Evolutionary conservation across 2,113 vertebrate species (phyloP).

Genomic region (Poeciliopsis prolifica): DNA sequence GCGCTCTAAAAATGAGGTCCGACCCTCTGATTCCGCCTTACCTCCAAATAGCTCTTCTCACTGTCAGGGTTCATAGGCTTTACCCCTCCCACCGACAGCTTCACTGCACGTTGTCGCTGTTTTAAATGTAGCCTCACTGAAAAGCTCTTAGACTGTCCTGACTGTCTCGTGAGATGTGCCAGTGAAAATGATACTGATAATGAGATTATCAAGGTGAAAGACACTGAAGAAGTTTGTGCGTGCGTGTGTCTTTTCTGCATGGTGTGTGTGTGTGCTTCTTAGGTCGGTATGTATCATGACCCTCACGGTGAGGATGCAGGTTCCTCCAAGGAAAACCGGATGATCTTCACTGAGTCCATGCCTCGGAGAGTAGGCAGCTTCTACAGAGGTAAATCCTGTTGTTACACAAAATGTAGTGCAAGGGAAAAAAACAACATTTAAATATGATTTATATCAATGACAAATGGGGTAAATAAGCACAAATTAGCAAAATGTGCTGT

Average conservation of each 20-base stretch:
- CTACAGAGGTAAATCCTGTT: slow-evolving; percentile 87
- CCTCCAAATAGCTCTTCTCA: slow-evolving; percentile 37
- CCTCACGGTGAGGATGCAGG: slow-evolving; percentile 90
- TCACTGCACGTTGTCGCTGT: slow-evolving; percentile 62
- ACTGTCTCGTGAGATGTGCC: slow-evolving; percentile 48
- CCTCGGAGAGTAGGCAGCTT: slow-evolving; percentile 97
- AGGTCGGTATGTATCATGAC: slow-evolving; percentile 94
- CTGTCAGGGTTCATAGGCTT: slow-evolving; percentile 41
- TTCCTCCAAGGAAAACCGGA: slow-evolving; percentile 94
- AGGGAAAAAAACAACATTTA: not conserved
- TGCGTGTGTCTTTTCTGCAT: slow-evolving; percentile 11
- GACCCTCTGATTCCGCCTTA: slow-evolving; percentile 46
- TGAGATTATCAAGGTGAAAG: not conserved
- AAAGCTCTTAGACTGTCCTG: slow-evolving; percentile 43
- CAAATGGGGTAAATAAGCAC: no score
- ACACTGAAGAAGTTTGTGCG: slow-evolving; percentile 14
- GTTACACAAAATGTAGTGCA: not conserved
- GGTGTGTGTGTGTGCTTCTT: slow-evolving; percentile 35
- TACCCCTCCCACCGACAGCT: slow-evolving; percentile 30
- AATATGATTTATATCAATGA: no score
- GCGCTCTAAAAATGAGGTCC: slow-evolving; percentile 85
- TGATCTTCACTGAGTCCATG: slow-evolving; percentile 97
- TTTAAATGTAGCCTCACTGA: slow-evolving; percentile 61
- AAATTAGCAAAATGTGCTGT: no score
- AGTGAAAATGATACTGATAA: slow-evolving; percentile 29